Base-by-base conservation (phyloP, 2,888 invertebrate species). In the Eristalis tenax region DNA sequence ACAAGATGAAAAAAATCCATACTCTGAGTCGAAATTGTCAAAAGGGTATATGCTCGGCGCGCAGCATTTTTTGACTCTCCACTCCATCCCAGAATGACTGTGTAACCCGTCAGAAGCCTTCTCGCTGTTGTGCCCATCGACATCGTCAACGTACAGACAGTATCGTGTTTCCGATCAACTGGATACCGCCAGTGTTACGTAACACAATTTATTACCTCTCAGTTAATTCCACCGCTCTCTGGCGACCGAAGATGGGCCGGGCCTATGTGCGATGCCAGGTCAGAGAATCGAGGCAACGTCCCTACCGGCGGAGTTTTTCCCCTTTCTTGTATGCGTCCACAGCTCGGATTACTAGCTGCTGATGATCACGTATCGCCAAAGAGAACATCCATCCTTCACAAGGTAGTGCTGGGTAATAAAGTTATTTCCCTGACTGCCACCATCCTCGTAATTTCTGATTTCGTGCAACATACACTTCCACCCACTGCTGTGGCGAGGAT, bases 161-260 rank as follows among this genome's bases (percentile, higher is more conserved):
- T 79, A 86, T 86, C 83, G 79, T 57, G 57, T 86, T 83, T 79
- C 86, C 83, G 75, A 86, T 86, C 86, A 79, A 86, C 71, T 86
- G 79, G 75, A 86, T 86, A 83, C 79, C 78, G 70, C 28, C 70
- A 83, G 83, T 86, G 83, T 86, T 83, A 70, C 86, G 71, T 86
- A 83, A 83, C 86, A 83, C 59, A 86, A 86, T 86, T 86, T 86
- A 86, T 86, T 86, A 83, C 83, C 78, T 79, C 83, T 86, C 83
- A 86, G 83, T 86, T 83, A 86, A 86, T 86, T 86, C 75, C 66
- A 66, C 28, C 65, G 50, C 74, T 75, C 64, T 63, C 74, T 69
- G 63, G 18, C 56, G 32, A 50, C 26, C 23, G 26, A 5, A 23
- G 13, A 26, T 13, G 13, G 18, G 26, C 50, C 50, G 8, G 59